A percentile compares a stretch with the other conserved stretches of the same genome.
Conservation (phyloP, 1,140 invertebrate genomes). For the Drosophila mojavensis region DNA sequence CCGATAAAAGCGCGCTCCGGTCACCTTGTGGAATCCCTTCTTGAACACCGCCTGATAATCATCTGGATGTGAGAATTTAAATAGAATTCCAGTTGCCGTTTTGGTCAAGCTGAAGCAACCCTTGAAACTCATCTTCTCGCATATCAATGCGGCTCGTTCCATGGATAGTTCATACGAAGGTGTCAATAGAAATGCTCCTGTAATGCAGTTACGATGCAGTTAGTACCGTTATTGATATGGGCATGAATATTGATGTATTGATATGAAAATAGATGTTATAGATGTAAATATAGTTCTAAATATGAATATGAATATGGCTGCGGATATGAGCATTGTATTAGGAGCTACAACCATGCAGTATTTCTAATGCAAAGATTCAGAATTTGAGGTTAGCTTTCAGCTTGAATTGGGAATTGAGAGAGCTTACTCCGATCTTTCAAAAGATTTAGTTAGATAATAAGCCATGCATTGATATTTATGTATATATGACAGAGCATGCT, state of each 20-base stretch:
- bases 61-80: constrained; percentile 93
- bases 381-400: neutral
- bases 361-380: too few relatives aligned
- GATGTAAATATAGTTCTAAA: too few relatives aligned
- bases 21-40: constrained; percentile 93
- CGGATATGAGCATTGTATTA: too few relatives aligned
- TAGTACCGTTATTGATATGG: constrained; percentile 17
- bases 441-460: neutral
- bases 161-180: constrained; percentile 92
- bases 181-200: constrained; percentile 91
- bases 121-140: constrained; percentile 94
- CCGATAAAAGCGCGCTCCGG: constrained; percentile 90
- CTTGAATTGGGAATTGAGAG: neutral
- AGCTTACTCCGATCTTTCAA: neutral
- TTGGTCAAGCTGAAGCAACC: constrained; percentile 93
- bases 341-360: too few relatives aligned
- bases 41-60: constrained; percentile 93
- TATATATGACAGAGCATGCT: too few relatives aligned
- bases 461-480: neutral
- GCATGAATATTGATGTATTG: neutral
- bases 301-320: too few relatives aligned
- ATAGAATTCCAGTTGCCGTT: constrained; percentile 93
- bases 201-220: constrained; percentile 54
- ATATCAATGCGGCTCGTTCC: constrained; percentile 93
- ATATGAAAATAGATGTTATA: neutral